A percentile compares a stretch with the other conserved stretches of the same genome.
Conservation (phyloP, 1,140 invertebrate genomes). For the Metopolophium dirhodum region DNA sequence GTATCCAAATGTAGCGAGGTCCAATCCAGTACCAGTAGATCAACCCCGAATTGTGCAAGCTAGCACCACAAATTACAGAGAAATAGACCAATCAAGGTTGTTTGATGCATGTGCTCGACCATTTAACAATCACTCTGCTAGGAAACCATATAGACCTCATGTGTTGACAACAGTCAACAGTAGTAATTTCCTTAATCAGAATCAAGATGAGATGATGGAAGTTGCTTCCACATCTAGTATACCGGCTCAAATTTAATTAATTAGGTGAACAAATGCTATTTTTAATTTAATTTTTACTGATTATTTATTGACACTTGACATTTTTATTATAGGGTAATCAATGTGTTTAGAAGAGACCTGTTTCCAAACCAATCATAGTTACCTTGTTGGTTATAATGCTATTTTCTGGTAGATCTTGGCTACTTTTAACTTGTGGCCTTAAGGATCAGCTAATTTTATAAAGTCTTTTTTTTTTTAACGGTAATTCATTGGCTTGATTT, state of each 20-base stretch:
- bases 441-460: conserved; percentile 8
- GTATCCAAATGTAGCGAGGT: conserved; percentile 11
- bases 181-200: conserved; percentile 47
- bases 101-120: conserved; percentile 46
- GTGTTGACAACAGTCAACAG: conserved; percentile 52
- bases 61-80: not conserved
- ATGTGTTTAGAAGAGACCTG: conserved; percentile 34
- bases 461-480: conserved; percentile 11
- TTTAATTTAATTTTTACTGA: not conserved
- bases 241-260: conserved; percentile 53
- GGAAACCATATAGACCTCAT: conserved; percentile 53
- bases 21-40: conserved; percentile 35
- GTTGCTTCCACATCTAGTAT: conserved; percentile 53
- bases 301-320: not conserved
- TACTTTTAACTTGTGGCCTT: conserved; percentile 46
- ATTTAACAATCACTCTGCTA: conserved; percentile 31
- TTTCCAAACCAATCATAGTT: conserved; percentile 53
- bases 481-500: conserved; percentile 39
- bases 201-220: conserved; percentile 56
- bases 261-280: not conserved
- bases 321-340: conserved; percentile 33
- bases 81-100: conserved; percentile 47
- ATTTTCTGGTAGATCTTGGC: conserved; percentile 52
- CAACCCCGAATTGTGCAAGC: conserved; percentile 47
- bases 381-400: conserved; percentile 28